Conservation (phyloP, 2,797 vertebrate genomes). For the Dendrocincla fuliginosa region DNA sequence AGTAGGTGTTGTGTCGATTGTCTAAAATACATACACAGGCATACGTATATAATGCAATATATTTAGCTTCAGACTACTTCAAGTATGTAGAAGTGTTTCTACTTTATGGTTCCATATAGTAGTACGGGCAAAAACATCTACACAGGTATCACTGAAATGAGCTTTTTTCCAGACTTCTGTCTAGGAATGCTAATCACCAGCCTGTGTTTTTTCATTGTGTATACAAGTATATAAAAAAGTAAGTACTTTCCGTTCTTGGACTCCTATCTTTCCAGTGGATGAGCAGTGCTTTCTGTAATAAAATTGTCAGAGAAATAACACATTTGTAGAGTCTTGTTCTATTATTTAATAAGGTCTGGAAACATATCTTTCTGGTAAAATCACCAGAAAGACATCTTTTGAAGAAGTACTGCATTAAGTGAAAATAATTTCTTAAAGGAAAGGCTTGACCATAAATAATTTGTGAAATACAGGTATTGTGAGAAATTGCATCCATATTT, state of each 20-base stretch:
- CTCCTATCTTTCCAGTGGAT: background rate
- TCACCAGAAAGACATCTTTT: background rate
- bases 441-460: background rate
- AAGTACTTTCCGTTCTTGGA: background rate
- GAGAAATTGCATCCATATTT: background rate
- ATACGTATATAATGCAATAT: background rate
- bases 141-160: background rate
- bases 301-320: background rate
- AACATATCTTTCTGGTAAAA: background rate
- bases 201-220: background rate
- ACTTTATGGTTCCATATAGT: background rate
- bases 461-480: background rate
- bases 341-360: background rate
- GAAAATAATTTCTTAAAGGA: background rate
- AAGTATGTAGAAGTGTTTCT: background rate
- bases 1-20: background rate
- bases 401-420: background rate
- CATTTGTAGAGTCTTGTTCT: background rate
- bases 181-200: background rate
- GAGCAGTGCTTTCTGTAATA: background rate
- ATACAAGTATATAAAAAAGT: background rate
- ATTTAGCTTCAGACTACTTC: background rate
- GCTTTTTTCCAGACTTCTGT: background rate
- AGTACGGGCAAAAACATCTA: background rate
- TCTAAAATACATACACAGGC: background rate